Base-by-base conservation (phyloP, 1,140 invertebrate genomes). In the Drosophila virilis region DNA sequence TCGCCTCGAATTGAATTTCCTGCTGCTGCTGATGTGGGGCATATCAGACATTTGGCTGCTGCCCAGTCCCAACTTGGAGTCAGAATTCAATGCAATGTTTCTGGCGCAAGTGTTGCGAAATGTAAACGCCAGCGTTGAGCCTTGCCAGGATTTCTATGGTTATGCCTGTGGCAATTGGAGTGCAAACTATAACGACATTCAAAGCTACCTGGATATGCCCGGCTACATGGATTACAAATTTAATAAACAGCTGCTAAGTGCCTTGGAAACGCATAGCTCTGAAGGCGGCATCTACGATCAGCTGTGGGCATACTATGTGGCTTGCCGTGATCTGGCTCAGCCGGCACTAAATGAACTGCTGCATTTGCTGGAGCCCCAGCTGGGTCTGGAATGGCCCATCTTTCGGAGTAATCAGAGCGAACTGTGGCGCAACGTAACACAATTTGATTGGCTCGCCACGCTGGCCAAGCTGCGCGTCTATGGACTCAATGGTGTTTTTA, bases 91-190 rank as follows among this genome's bases (percentile, higher is more conserved):
- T 51, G 42, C n/a, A 22, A 15, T 51, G 8, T 80, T 70, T 58
- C 10, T 80, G 22, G 13, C 67, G 42, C 59, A 62, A 52, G 50
- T 88, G 32, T 8, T 77, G 33, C 59, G 6, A n/a, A 88, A 81
- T 77, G 43, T 88, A 15, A 81, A 88, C 46, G 48, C n/a, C 7
- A 74, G 64, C 22, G 68, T 79, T 12, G 50, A 81, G 52, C 83
- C 78, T 2, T 88, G 83, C 51, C 80, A 81, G 8, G 74, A 88
- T 59, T 88, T 88, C 71, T 84, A 84, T 58, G 67, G 60, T 32
- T 88, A 61, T 61, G 80, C 83, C 8, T 88, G 83, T 12, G 83
- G 83, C 12, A 78, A 84, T 46, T 88, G 80, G 80, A 54, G 59
- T 15, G 48, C 9, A n/a, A 69, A 84, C 33, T 79, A 84, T 33